Evolutionary conservation across 1,140 invertebrate species (phyloP).

Genomic region (Rhopalosiphum padi): DNA sequence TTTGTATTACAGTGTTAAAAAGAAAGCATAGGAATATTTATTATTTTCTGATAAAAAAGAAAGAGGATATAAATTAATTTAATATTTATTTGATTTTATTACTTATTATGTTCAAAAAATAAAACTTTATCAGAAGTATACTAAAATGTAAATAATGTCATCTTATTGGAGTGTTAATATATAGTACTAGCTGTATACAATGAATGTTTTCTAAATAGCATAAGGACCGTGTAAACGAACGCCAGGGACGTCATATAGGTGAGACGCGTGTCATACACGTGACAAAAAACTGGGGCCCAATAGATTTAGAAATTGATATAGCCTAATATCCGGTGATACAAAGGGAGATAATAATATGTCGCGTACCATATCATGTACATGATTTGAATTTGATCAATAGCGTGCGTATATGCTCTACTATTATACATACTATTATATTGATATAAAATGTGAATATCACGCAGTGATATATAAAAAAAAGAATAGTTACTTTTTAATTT

Average conservation of each 20-base stretch:
- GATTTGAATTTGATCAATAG: conserved; percentile 20
- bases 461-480: neutral
- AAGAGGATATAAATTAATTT: neutral
- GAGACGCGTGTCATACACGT: conserved; percentile 51
- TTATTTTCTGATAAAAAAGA: neutral
- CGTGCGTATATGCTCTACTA: neutral
- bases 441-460: neutral
- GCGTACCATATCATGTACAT: neutral
- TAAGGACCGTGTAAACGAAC: neutral
- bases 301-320: conserved; percentile 12
- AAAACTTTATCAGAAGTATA: neutral
- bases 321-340: neutral
- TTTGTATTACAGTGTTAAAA: neutral
- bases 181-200: neutral
- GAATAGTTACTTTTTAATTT: neutral
- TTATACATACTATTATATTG: neutral
- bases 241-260: conserved; percentile 14
- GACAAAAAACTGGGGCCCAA: conserved; percentile 17
- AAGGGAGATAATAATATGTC: conserved; percentile 41
- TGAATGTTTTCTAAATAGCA: neutral
- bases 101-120: neutral
- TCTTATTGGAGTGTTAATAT: neutral
- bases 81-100: neutral
- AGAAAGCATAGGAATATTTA: neutral
- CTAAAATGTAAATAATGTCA: neutral